phyloP scores from a whole-genome alignment of 1,140 invertebrate genomes.

The Tetramorium parvispinum region DNA sequence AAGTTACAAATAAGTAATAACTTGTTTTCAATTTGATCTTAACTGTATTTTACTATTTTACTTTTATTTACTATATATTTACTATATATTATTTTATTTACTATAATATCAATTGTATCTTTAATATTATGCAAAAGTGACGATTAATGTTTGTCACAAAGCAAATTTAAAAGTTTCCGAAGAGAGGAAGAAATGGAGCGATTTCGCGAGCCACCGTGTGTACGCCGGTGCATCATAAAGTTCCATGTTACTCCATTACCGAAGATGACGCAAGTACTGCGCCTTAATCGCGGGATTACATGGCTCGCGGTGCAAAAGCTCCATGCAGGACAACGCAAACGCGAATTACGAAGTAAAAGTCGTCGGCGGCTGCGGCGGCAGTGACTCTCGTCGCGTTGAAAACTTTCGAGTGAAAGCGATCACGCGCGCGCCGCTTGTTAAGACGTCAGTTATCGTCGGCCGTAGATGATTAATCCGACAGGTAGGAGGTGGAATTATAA shows the following conservation, averaged over 20 bases:
- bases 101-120: not conserved
- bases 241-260: conserved; percentile 31
- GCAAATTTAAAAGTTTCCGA: not conserved
- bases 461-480: conserved; percentile 63
- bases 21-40: not conserved
- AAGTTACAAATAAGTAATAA: not conserved
- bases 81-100: not conserved
- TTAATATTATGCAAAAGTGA: not conserved
- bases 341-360: conserved; percentile 45
- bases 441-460: conserved; percentile 65
- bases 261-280: conserved; percentile 50
- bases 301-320: not conserved
- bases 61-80: too few relatives aligned
- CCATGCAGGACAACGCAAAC: conserved; percentile 16
- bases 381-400: conserved; percentile 35
- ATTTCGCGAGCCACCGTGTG: not conserved
- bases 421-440: conserved; percentile 60
- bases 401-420: conserved; percentile 67
- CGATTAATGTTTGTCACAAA: not conserved
- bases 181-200: not conserved
- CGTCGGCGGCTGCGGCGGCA: not conserved
- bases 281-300: conserved; percentile 57
- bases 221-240: not conserved
- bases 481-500: conserved; percentile 61
- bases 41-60: not conserved